These are phyloP conservation scores for Rattus norvegicus DNA, from an alignment of 2,113 vertebrate genomes.

Conservation along the genomic window GRCr8 NC_086021.1:155155001-155155500, in stretches of 20 bases:
- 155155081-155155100: background rate
- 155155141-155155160: background rate
- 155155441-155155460: background rate
- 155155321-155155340: background rate
- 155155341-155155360: background rate
- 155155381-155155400: background rate
- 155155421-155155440: background rate
- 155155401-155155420: background rate
- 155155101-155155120: background rate
- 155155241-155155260: background rate
- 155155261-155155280: background rate
- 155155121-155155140: background rate
- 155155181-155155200: background rate
- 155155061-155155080: background rate
- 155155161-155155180: background rate
- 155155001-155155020: background rate
- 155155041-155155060: background rate
- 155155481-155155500: background rate
- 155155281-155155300: background rate
- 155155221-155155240: background rate
- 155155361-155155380: background rate
- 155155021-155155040: background rate
- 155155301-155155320: background rate
- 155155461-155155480: background rate
- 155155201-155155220: background rate